Conservation (phyloP, 2,797 vertebrate species). For the Smutsia gigantea region DNA sequence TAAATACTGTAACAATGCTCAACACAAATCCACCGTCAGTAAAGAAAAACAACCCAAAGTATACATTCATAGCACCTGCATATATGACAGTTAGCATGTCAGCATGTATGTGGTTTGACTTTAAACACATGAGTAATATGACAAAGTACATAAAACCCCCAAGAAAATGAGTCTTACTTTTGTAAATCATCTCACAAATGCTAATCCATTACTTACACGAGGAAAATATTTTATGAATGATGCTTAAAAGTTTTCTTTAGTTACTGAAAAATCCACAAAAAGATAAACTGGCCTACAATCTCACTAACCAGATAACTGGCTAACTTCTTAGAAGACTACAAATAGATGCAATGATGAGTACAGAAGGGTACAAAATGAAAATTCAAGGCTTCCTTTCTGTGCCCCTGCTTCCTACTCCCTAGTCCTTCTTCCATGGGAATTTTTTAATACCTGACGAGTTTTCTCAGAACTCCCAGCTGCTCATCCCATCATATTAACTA, state of each 20-base stretch:
- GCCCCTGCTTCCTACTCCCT: neutral
- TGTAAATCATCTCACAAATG: neutral
- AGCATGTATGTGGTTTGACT: neutral
- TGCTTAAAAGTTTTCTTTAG: slow-evolving; percentile 6
- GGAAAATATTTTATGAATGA: slow-evolving; percentile 31
- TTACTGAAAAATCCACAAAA: slow-evolving; percentile 32
- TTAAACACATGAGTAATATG: neutral
- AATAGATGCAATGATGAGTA: neutral
- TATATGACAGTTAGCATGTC: neutral
- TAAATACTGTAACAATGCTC: neutral
- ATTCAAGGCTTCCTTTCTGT: neutral
- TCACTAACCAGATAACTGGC: neutral
- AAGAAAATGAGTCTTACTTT: neutral
- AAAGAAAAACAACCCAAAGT: neutral
- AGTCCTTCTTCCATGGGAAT: neutral
- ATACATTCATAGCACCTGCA: neutral
- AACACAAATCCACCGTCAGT: neutral
- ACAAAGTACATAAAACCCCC: neutral
- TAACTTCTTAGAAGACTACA: neutral
- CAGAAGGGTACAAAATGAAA: slow-evolving; percentile 19
- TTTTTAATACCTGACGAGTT: slow-evolving; percentile 14
- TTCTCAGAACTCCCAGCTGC: neutral
- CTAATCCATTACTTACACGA: neutral
- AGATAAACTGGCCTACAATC: slow-evolving; percentile 16
- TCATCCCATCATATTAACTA: neutral